Conservation (phyloP, 1,140 invertebrate genomes). For the Lordiphosa collinella region DNA sequence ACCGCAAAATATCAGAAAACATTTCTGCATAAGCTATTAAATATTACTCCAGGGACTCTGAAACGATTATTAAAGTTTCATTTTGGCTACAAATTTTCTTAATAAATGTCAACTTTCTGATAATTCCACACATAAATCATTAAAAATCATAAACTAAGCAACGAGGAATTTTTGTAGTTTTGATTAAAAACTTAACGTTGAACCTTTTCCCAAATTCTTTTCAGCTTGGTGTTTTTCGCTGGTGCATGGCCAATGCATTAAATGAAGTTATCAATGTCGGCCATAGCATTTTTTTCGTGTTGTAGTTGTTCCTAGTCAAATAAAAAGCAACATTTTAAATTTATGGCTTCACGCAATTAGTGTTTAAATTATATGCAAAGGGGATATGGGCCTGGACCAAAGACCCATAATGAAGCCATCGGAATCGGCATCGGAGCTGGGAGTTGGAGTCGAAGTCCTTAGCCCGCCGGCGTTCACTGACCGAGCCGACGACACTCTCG, state of each 20-base stretch:
- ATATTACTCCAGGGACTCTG: too few species aligned
- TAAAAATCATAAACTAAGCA: too few species aligned
- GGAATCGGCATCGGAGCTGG: neutral
- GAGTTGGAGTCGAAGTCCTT: constrained; percentile 11
- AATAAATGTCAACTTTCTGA: too few species aligned
- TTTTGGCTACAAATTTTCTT: too few species aligned
- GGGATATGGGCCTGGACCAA: constrained; percentile 47
- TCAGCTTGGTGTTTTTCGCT: too few species aligned
- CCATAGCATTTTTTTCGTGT: constrained; percentile 5
- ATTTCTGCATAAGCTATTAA: too few species aligned
- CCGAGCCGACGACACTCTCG: constrained; percentile 65
- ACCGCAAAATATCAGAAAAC: too few species aligned
- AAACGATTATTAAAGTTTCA: too few species aligned
- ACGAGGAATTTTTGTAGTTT: constrained; percentile 15
- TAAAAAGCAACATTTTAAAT: constrained; percentile 64
- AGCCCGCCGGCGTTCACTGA: constrained; percentile 46
- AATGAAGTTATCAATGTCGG: constrained; percentile 65
- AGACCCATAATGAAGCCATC: constrained; percentile 58
- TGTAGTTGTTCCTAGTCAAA: constrained; percentile 26
- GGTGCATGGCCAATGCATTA: constrained; percentile 65
- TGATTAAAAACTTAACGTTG: too few species aligned
- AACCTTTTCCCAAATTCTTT: neutral
- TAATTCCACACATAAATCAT: too few species aligned
- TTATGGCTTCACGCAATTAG: constrained; percentile 79
- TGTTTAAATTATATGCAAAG: constrained; percentile 73